Conservation (phyloP, 2,113 vertebrate species). For the Vanacampus margaritifer region DNA sequence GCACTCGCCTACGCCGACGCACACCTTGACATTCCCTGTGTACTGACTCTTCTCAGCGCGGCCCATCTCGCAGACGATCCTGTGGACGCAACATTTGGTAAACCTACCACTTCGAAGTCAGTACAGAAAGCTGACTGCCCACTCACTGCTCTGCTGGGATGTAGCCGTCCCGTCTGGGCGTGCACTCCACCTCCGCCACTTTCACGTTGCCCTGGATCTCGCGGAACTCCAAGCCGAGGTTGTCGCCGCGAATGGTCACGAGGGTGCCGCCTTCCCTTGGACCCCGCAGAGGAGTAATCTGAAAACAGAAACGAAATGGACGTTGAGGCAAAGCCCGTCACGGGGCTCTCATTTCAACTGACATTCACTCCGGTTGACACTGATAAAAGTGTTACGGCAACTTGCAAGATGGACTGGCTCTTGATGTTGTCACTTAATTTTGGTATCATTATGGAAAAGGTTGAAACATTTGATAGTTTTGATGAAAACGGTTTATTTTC, state of each 20-base stretch:
- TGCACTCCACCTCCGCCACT: slow-evolving; percentile 93
- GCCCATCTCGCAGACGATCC: slow-evolving; percentile 98
- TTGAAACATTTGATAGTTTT: too few relatives aligned
- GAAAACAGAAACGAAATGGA: background rate
- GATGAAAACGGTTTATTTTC: too few relatives aligned
- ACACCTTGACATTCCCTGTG: slow-evolving; percentile 89
- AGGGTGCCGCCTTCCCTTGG: slow-evolving; percentile 93
- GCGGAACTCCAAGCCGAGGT: slow-evolving; percentile 90
- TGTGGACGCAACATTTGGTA: slow-evolving; percentile 51
- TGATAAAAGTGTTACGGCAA: too few relatives aligned
- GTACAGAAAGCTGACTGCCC: background rate
- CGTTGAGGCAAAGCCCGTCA: background rate
- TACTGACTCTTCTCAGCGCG: slow-evolving; percentile 92
- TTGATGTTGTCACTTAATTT: too few relatives aligned
- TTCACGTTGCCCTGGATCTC: slow-evolving; percentile 90
- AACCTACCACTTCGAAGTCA: background rate
- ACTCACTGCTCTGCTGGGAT: slow-evolving; percentile 98
- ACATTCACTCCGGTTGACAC: too few relatives aligned
- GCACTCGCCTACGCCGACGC: slow-evolving; percentile 86
- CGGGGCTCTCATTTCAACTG: too few relatives aligned
- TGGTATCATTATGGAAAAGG: too few relatives aligned
- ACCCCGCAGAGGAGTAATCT: slow-evolving; percentile 90
- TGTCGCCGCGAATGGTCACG: slow-evolving; percentile 95
- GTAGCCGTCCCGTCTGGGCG: slow-evolving; percentile 87
- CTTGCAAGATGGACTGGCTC: too few relatives aligned